Percentiles rank a stretch among this genome's conserved stretches.
phyloP scores from a whole-genome alignment of 1,140 invertebrate genomes.

The Eurosta solidaginis region DNA sequence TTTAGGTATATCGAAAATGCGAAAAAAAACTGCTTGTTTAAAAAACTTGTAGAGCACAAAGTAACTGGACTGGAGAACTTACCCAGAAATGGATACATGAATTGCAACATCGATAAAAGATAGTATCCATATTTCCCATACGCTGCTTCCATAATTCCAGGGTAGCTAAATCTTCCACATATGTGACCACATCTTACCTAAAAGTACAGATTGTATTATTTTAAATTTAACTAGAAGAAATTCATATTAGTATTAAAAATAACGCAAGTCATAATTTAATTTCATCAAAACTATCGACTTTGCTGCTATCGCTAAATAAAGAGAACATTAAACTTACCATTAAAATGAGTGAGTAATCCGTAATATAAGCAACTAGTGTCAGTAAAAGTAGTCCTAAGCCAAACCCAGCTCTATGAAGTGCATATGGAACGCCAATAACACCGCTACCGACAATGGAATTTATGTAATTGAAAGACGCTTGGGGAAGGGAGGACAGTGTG shows the following conservation, averaged over 20 bases:
- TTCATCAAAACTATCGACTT: background rate
- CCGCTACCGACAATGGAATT: slow-evolving; percentile 92
- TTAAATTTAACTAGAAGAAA: too few relatives aligned
- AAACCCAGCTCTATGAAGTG: slow-evolving; percentile 80
- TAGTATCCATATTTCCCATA: slow-evolving; percentile 82
- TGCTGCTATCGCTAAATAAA: background rate
- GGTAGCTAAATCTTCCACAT: slow-evolving; percentile 82
- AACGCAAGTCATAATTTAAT: too few relatives aligned
- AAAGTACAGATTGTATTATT: background rate
- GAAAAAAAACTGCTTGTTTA: background rate
- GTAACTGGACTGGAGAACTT: slow-evolving; percentile 50
- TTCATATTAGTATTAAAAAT: background rate
- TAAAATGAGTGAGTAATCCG: slow-evolving; percentile 83
- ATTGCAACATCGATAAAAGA: slow-evolving; percentile 77
- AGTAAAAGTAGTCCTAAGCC: slow-evolving; percentile 76
- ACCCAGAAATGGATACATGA: slow-evolving; percentile 88
- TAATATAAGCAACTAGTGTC: slow-evolving; percentile 76
- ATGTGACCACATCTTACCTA: slow-evolving; percentile 72
- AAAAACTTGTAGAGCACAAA: background rate
- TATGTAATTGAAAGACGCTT: slow-evolving; percentile 89
- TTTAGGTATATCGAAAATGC: too few relatives aligned
- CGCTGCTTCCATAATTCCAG: slow-evolving; percentile 81
- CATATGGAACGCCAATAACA: slow-evolving; percentile 89
- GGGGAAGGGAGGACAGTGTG: slow-evolving; percentile 65
- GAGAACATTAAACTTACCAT: slow-evolving; percentile 66